Conservation (phyloP, 2,113 vertebrate genomes). For the Cebus imitator region DNA sequence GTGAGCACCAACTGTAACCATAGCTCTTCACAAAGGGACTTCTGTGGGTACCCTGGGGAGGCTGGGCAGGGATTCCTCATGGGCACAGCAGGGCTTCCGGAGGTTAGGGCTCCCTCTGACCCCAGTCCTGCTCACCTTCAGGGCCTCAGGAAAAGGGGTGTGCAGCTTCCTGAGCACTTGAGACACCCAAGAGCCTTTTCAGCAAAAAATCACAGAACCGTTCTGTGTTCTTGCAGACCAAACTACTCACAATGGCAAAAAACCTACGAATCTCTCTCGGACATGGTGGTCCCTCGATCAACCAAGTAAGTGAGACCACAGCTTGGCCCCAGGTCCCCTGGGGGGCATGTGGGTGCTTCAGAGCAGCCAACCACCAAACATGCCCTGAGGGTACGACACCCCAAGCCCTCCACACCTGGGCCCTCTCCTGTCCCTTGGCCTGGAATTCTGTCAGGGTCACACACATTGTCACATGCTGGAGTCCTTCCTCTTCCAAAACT, state of each 20-base stretch:
- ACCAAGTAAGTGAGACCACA: slow-evolving; percentile 90
- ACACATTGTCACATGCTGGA: not conserved
- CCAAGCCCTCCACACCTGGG: not conserved
- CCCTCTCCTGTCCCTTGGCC: not conserved
- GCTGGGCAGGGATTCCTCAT: accelerated
- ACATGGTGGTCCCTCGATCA: slow-evolving; percentile 97
- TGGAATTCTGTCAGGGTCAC: not conserved
- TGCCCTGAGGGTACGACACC: too few relatives aligned
- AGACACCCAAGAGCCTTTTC: too few relatives aligned
- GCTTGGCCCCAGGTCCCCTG: not conserved
- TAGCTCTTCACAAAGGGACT: not conserved
- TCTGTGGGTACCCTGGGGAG: not conserved
- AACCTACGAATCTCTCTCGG: slow-evolving; percentile 94
- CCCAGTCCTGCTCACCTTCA: not conserved
- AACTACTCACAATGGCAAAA: slow-evolving; percentile 91
- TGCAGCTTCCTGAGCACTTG: not conserved
- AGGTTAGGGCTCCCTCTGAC: too few relatives aligned
- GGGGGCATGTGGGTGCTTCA: not conserved
- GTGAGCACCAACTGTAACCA: accelerated
- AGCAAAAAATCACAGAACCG: not conserved
- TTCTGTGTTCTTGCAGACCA: slow-evolving; percentile 81
- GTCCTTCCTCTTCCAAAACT: not conserved
- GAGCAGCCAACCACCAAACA: not conserved
- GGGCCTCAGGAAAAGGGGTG: not conserved
- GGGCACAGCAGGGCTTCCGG: not conserved